Evolutionary conservation across 2,888 invertebrate species (phyloP), one percentile per base, ranked within the genome.

Genomic region (Polyploca ridens): DNA sequence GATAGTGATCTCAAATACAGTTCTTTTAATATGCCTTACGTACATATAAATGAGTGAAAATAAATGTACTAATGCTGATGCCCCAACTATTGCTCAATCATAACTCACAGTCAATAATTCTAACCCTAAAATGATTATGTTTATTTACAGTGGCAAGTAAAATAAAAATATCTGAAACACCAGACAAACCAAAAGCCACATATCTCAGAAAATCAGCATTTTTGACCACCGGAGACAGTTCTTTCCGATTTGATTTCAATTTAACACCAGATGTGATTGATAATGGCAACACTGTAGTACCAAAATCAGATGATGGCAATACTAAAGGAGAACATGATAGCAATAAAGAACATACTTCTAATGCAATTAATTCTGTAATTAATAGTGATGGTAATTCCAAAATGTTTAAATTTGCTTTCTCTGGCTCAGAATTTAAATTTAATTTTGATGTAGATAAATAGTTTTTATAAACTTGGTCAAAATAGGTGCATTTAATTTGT

Each of bases 131-230:
- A 7, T 16, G 19, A 59, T n/a, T 5, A 27, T 27, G 67, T 73
- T 74, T 73, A 66, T 79, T 94, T 94, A 73, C 88, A 95, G 95
- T 90, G 88, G 90, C 93, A 72, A 91, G 91, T 75, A 95, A 95
- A 87, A 94, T 96, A 71, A 95, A 95, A 85, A 95, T 96, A 73
- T 89, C 93, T 62, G 85, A 94, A 41, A 88, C 80, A 63, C 86
- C 94, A 16, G 91, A 91, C 66, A 89, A 90, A 75, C 94, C 76
- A 62, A 96, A 96, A 82, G 96, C 96, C 8, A 91, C 95, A 72
- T 97, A 96, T 89, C 82, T 97, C 14, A 96, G 95, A 79, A 97
- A 96, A 88, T 96, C 96, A 2, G 91, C 93, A 38, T 92, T 95
- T 74, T 76, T 90, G 61, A 89, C 90, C 10, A 93, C 94, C 0